Conservation (phyloP, 2,113 vertebrate genomes). For the Herpailurus yagouaroundi region DNA sequence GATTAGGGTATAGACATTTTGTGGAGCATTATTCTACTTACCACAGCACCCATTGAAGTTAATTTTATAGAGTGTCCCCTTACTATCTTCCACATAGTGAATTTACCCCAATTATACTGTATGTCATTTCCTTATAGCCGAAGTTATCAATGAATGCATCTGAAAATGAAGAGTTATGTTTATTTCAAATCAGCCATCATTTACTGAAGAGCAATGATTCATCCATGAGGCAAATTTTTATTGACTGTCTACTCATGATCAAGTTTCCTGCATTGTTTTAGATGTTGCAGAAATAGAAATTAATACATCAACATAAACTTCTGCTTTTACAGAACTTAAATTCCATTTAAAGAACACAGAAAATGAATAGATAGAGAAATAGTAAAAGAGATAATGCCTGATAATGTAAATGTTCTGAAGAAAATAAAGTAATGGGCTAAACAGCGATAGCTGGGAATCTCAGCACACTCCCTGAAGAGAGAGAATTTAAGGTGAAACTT, state of each 20-base stretch:
- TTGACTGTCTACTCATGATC: not conserved
- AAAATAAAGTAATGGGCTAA: not conserved
- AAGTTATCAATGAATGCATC: not conserved
- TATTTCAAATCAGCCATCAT: not conserved
- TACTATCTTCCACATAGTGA: not conserved
- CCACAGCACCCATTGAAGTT: not conserved
- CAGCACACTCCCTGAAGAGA: not conserved
- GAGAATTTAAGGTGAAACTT: not conserved
- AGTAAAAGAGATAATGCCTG: not conserved
- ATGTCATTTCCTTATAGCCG: not conserved
- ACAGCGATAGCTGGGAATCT: not conserved
- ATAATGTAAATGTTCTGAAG: not conserved
- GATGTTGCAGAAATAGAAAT: not conserved
- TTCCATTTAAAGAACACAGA: not conserved
- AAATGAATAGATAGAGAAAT: not conserved
- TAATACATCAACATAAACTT: not conserved
- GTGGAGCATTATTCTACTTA: not conserved
- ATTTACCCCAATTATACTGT: not conserved
- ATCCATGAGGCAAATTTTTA: not conserved
- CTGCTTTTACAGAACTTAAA: not conserved
- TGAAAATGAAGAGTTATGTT: not conserved
- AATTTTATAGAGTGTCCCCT: not conserved
- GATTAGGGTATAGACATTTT: not conserved
- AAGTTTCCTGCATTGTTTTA: not conserved
- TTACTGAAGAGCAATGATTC: not conserved